These are phyloP conservation scores for Nomia melanderi DNA, from an alignment of 1,140 invertebrate species.

Conservation along the genomic window DNA sequence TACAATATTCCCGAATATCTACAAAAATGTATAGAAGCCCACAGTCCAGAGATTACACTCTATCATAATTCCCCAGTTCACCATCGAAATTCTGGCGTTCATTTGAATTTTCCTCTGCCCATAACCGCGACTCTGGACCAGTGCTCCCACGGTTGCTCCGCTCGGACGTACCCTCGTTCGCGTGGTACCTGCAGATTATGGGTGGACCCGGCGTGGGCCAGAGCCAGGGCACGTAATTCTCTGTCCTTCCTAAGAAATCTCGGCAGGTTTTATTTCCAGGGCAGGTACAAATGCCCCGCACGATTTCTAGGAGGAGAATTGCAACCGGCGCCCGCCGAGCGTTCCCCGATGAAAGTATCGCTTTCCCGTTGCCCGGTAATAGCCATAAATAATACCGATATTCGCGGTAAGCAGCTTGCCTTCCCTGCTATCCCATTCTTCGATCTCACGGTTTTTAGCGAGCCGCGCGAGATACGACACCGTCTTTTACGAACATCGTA, in stretches of 20 bases:
- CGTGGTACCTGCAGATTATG: slow-evolving; percentile 42
- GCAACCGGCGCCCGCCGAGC: background rate
- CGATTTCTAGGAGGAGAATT: background rate
- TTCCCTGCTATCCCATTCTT: background rate
- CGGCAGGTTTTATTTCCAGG: slow-evolving; percentile 31
- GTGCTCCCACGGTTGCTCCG: background rate
- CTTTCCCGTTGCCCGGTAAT: background rate
- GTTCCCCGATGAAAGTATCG: slow-evolving; percentile 13
- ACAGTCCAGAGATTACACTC: too few species aligned
- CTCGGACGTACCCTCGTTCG: background rate
- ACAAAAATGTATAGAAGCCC: too few species aligned
- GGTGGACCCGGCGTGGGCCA: background rate
- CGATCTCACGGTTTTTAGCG: background rate
- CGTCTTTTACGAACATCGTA: background rate
- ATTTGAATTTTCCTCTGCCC: too few species aligned
- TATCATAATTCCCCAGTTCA: too few species aligned
- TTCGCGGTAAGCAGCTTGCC: background rate
- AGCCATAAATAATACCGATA: slow-evolving; percentile 16
- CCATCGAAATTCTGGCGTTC: too few species aligned
- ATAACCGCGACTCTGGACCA: background rate
- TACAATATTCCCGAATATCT: too few species aligned
- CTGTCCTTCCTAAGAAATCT: slow-evolving; percentile 43
- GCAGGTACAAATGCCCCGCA: slow-evolving; percentile 25
- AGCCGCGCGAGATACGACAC: background rate
- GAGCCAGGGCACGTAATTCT: slow-evolving; percentile 31